Percentiles rank a stretch among this genome's conserved stretches.
Conservation (phyloP, 2,113 vertebrate genomes). For the Malurus alboscapulatus region DNA sequence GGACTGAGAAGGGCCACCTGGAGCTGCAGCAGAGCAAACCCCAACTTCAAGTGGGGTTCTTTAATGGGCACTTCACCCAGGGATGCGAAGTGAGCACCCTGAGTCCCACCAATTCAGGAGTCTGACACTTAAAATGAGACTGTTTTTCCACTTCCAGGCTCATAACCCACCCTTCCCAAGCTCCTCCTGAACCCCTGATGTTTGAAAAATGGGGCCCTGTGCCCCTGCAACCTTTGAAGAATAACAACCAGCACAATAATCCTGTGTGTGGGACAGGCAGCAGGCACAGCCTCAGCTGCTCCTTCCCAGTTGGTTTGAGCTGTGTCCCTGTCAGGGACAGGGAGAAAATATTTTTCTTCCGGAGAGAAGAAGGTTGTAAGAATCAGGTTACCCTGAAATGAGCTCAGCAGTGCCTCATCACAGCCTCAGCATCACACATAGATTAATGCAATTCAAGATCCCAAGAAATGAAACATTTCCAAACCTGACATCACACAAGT, state of each 20-base stretch:
- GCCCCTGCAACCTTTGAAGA: neutral
- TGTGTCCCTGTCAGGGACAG: accelerated
- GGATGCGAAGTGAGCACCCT: neutral
- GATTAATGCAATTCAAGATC: neutral
- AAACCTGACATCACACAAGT: neutral
- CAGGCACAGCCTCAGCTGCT: neutral
- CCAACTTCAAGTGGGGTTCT: neutral
- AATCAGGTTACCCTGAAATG: neutral
- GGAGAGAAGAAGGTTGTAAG: neutral
- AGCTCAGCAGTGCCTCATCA: neutral
- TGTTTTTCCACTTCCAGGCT: neutral
- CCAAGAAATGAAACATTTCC: neutral
- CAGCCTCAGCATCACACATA: neutral
- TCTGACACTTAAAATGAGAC: neutral
- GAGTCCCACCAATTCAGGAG: neutral
- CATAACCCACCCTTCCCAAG: neutral
- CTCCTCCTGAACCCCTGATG: neutral
- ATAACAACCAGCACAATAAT: neutral
- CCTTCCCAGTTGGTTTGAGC: neutral
- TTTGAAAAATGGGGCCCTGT: neutral
- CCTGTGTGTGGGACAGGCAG: neutral
- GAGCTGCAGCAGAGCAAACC: neutral
- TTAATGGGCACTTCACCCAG: neutral
- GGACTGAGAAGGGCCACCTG: neutral
- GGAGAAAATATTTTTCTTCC: neutral